These are phyloP conservation scores for Micronycteris hirsuta DNA, from an alignment of 2,113 vertebrate genomes.

Conservation along the genomic window DNA sequence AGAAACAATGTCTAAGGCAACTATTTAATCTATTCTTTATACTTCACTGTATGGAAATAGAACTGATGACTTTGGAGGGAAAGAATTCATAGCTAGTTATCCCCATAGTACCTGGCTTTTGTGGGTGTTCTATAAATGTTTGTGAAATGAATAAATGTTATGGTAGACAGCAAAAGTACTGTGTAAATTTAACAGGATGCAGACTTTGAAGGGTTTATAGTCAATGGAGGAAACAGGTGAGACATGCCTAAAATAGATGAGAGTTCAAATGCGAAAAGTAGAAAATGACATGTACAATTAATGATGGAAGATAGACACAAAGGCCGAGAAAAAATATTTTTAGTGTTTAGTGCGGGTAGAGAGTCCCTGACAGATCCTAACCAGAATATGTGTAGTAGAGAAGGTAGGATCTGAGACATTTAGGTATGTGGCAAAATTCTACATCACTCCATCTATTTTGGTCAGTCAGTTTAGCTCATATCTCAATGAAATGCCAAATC, in stretches of 20 bases:
- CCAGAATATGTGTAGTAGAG: neutral
- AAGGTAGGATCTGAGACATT: neutral
- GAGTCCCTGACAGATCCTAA: neutral
- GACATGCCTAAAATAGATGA: neutral
- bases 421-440: constrained; percentile 3
- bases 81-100: neutral
- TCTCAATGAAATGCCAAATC: neutral
- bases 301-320: neutral
- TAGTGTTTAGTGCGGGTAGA: neutral
- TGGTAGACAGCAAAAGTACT: neutral
- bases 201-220: neutral
- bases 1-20: neutral
- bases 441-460: constrained; percentile 6
- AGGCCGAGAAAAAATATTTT: neutral
- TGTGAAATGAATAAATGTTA: neutral
- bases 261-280: neutral
- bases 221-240: neutral
- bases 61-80: neutral
- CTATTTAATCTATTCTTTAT: neutral
- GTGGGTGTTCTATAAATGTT: neutral
- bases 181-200: neutral
- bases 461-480: neutral
- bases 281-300: neutral
- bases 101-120: neutral
- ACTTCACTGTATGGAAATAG: neutral